Evolutionary conservation across 2,888 invertebrate species (phyloP), one percentile per base, ranked within the genome.

Genomic region (Capitulum mitella): DNA sequence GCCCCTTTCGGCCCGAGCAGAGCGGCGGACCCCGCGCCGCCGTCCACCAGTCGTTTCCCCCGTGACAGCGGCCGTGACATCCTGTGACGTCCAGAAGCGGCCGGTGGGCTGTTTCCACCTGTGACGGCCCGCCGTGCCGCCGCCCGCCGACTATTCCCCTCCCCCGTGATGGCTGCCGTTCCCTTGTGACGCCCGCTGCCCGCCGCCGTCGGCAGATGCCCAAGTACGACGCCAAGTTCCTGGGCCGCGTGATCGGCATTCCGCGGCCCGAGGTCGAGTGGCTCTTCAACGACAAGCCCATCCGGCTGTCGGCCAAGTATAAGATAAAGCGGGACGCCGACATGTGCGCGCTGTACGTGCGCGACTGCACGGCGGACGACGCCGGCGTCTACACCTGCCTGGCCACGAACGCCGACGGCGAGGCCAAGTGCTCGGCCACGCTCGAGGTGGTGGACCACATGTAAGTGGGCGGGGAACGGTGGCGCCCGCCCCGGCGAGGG

Each of bases 241-340:
- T 75, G 75, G 75, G 43, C n/a, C 75, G 75, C 29, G 46, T 75
- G 29, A 46, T 43, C 43, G 75, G 43, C 46, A 46, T 75, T 29
- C 95, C 95, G 0, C 88, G 89, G 75, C 97, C 97, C 0, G 93
- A 94, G 19, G 89, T 97, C 34, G 87, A 90, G 0, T 98, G 97
- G 97, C 93, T 90, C 86, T 93, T 92, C 86, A 91, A 95, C 86
- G 94, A 93, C 14, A 88, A 90, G 79, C 91, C 90, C 0, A 89
- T 97, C 32, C 84, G 86, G 75, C 86, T 86, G 26, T 83, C 89
- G 3, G 90, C 91, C 78, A 94, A 93, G 85, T 94, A 92, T 85
- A 89, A 89, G 81, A 88, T 94, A 76, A 89, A 90, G 84, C 79
- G 81, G 26, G 84, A 84, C 78, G 83, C 83, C 5, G 84, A 83